These are phyloP conservation scores for Ambastaia sidthimunki DNA, from an alignment of 2,797 vertebrate species.

Conservation along the genomic window DNA sequence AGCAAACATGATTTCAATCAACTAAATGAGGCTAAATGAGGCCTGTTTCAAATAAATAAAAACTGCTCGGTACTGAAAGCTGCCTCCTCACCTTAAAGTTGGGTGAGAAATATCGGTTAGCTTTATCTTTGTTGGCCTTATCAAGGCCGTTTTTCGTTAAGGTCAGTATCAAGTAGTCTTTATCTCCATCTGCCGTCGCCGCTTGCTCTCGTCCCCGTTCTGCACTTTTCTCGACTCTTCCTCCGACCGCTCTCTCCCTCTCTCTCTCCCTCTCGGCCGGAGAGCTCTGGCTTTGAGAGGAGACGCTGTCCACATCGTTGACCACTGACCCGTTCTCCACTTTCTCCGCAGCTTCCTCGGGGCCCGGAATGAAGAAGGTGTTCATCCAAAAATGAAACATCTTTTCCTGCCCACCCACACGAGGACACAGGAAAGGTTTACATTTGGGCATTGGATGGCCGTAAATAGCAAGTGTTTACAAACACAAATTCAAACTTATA, in stretches of 20 bases:
- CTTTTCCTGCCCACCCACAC: conserved; percentile 84
- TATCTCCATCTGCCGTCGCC: conserved; percentile 75
- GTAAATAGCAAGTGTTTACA: conserved; percentile 48
- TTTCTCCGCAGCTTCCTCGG: conserved; percentile 83
- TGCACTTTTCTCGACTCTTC: conserved; percentile 6
- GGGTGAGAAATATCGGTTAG: conserved; percentile 99
- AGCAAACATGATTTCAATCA: neutral
- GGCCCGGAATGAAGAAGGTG: conserved; percentile 98
- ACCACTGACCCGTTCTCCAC: conserved; percentile 95
- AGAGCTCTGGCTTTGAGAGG: conserved; percentile 66
- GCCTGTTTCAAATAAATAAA: neutral
- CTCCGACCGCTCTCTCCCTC: conserved; percentile 22
- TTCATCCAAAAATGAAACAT: conserved; percentile 99
- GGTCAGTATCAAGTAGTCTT: conserved; percentile 96
- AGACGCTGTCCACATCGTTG: conserved; percentile 88
- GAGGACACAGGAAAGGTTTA: conserved; percentile 9
- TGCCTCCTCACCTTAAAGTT: conserved; percentile 92
- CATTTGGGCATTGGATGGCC: conserved; percentile 33
- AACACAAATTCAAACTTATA: conserved; percentile 39
- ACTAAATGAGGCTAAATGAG: neutral
- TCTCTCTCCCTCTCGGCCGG: conserved; percentile 48
- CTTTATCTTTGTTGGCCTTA: conserved; percentile 99
- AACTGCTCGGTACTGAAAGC: neutral
- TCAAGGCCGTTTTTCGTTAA: conserved; percentile 99
- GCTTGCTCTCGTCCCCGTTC: conserved; percentile 32